These are phyloP conservation scores for Notamacropus eugenii DNA, from an alignment of 2,797 vertebrate genomes.

Conservation along the genomic window DNA sequence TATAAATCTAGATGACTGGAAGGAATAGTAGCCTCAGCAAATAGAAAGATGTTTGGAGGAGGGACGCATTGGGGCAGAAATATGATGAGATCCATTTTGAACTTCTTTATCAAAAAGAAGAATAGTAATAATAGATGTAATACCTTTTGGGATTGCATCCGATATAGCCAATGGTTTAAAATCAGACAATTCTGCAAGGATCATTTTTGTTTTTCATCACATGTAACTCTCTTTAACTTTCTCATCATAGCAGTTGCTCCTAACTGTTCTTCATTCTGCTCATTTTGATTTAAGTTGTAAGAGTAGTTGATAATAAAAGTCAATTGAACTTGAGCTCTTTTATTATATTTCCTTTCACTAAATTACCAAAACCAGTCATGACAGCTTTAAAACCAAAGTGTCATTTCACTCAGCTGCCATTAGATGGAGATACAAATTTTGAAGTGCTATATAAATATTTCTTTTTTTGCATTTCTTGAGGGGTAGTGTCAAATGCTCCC, in stretches of 20 bases:
- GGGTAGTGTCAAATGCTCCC: not conserved
- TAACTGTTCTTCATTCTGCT: not conserved
- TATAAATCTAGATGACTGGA: not conserved
- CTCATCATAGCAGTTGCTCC: not conserved
- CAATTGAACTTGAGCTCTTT: not conserved
- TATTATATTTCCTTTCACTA: not conserved
- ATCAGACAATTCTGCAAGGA: not conserved
- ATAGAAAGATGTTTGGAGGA: not conserved
- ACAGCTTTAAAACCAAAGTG: conserved; percentile 17
- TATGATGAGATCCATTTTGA: not conserved
- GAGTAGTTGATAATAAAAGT: not conserved
- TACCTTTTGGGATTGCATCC: not conserved
- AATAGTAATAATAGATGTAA: not conserved
- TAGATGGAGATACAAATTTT: conserved; percentile 70
- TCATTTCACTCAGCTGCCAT: conserved; percentile 58
- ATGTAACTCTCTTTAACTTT: not conserved
- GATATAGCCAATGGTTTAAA: not conserved
- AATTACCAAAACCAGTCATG: not conserved
- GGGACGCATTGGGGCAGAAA: not conserved
- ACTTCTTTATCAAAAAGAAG: not conserved
- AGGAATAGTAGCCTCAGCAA: not conserved
- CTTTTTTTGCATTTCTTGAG: conserved; percentile 12
- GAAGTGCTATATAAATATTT: conserved; percentile 44
- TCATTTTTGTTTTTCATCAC: not conserved
- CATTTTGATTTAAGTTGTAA: not conserved